Percentiles rank a stretch among this genome's conserved stretches.
These are phyloP conservation scores for Chaetodon auriga DNA, from an alignment of 2,113 vertebrate genomes.

Conservation along the genomic window DNA sequence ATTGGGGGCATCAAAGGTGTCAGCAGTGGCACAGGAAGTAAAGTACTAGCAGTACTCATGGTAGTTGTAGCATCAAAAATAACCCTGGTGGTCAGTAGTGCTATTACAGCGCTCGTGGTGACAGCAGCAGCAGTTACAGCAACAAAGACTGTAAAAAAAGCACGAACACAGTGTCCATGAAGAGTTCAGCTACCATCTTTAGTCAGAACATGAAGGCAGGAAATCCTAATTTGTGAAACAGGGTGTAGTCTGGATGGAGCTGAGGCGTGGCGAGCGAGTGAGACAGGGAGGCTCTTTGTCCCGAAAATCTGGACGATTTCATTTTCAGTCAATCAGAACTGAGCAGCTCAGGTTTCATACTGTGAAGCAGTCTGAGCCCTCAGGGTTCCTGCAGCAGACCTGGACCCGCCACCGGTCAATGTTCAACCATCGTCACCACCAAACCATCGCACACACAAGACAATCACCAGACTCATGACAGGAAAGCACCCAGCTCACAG, in stretches of 20 bases:
- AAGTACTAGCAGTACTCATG: no score
- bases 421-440: not conserved
- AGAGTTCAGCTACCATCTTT: not conserved
- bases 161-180: no score
- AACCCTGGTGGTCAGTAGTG: no score
- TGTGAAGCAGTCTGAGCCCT: not conserved
- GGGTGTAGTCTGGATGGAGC: not conserved
- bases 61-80: no score
- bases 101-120: no score
- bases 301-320: not conserved
- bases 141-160: no score
- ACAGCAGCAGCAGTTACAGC: no score
- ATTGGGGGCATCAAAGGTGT: not conserved
- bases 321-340: not conserved
- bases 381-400: not conserved
- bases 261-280: not conserved
- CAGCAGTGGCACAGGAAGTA: not conserved
- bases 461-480: not conserved
- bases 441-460: not conserved
- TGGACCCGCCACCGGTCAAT: not conserved
- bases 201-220: not conserved
- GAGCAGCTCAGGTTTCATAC: not conserved
- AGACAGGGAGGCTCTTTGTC: not conserved
- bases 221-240: not conserved
- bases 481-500: slow-evolving; percentile 12